These are phyloP conservation scores for Cheilosia grossa DNA, from an alignment of 2,888 invertebrate species.

Conservation along the genomic window DNA sequence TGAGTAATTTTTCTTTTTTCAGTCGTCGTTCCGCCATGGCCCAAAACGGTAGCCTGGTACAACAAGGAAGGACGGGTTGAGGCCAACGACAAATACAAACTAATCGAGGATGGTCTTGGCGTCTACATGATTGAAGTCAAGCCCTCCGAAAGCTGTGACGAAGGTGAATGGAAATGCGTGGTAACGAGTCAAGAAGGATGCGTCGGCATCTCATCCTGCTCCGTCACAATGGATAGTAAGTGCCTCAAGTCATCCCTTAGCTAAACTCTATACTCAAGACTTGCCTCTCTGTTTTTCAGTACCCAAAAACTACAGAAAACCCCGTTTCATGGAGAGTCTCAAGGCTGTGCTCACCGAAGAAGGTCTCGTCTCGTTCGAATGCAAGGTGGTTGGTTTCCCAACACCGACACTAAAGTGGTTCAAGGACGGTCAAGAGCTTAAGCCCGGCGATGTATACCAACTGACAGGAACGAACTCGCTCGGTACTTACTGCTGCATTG, in stretches of 20 bases:
- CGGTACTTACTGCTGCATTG: conserved; percentile 94
- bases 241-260: conserved; percentile 44
- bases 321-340: conserved; percentile 94
- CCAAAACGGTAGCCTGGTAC: conserved; percentile 92
- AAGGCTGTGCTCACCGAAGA: conserved; percentile 95
- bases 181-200: conserved; percentile 90
- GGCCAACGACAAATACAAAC: conserved; percentile 88
- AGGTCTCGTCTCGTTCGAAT: conserved; percentile 95
- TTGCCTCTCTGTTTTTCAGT: conserved; percentile 84
- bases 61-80: conserved; percentile 92
- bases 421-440: conserved; percentile 95
- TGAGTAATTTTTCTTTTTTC: conserved; percentile 15
- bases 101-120: conserved; percentile 92
- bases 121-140: conserved; percentile 90
- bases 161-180: conserved; percentile 95
- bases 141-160: conserved; percentile 90
- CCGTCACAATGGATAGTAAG: conserved; percentile 91
- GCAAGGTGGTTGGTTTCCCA: conserved; percentile 96
- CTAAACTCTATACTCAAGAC: not conserved
- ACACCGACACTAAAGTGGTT: conserved; percentile 95
- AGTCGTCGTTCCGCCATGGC: conserved; percentile 94
- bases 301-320: conserved; percentile 94
- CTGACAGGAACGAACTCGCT: conserved; percentile 94
- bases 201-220: conserved; percentile 90
- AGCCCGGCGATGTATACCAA: conserved; percentile 96